phyloP scores from a whole-genome alignment of 2,797 vertebrate species.

The Paedocypris micromegethes region DNA sequence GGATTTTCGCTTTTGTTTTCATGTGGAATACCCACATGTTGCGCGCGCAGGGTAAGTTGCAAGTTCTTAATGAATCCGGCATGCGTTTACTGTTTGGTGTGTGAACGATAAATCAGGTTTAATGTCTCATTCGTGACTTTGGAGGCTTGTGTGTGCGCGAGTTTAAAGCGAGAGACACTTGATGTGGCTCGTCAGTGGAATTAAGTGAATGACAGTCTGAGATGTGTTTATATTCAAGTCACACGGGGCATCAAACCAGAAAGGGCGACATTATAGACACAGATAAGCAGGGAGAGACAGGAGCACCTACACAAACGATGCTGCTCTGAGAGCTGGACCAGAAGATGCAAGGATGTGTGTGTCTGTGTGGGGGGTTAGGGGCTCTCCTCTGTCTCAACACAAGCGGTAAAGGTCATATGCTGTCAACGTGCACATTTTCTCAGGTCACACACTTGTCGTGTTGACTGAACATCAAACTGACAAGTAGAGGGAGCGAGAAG shows the following conservation, averaged over 20 bases:
- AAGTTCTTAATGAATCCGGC: neutral
- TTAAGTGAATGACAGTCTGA: too few relatives aligned
- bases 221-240: too few relatives aligned
- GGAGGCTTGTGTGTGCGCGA: too few relatives aligned
- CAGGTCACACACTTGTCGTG: slow-evolving; percentile 38
- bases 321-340: neutral
- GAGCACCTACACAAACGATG: neutral
- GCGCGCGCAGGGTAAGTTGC: slow-evolving; percentile 36
- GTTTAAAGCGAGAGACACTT: too few relatives aligned
- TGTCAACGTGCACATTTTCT: slow-evolving; percentile 39
- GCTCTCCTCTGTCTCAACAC: slow-evolving; percentile 2
- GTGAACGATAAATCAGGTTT: slow-evolving; percentile 1
- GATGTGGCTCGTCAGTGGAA: too few relatives aligned
- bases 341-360: slow-evolving; percentile 18
- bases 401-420: slow-evolving; percentile 38
- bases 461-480: slow-evolving; percentile 37
- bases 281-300: slow-evolving; percentile 7
- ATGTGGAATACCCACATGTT: slow-evolving; percentile 43
- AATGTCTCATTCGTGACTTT: too few relatives aligned
- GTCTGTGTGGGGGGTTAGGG: neutral
- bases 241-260: too few relatives aligned
- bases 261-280: neutral
- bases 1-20: slow-evolving; percentile 36
- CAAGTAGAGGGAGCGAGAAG: slow-evolving; percentile 13
- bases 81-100: too few relatives aligned